These are phyloP conservation scores for Muscicapa striata DNA, from an alignment of 2,797 vertebrate species.

Conservation along the genomic window DNA sequence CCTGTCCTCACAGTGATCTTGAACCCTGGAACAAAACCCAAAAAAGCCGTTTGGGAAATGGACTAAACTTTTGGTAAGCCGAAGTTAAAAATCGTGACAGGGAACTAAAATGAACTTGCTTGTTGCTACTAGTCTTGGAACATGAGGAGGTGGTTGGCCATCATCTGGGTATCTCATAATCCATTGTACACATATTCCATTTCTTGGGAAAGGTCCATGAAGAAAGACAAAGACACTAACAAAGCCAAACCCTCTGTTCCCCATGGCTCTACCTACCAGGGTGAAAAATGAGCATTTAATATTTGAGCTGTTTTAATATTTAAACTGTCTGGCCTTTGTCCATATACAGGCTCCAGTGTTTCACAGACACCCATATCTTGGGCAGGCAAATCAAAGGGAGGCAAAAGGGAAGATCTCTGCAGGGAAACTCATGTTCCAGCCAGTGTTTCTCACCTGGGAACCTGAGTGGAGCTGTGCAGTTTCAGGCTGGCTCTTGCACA, in stretches of 20 bases:
- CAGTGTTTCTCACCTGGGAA: background rate
- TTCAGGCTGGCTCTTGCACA: background rate
- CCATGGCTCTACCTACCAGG: background rate
- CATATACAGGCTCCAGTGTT: background rate
- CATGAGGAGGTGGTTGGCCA: background rate
- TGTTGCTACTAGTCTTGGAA: background rate
- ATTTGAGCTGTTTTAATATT: background rate
- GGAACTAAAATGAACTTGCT: background rate
- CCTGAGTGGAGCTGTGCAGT: background rate
- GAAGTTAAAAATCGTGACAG: background rate
- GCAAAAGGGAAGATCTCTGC: background rate
- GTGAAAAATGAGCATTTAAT: background rate
- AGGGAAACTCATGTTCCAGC: background rate
- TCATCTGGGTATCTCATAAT: background rate
- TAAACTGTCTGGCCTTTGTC: background rate
- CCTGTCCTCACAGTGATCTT: constrained; percentile 91
- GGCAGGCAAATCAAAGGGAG: background rate
- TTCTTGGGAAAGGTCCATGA: background rate
- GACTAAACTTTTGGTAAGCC: background rate
- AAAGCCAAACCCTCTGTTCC: background rate
- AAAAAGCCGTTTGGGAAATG: background rate
- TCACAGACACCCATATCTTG: background rate
- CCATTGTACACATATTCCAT: background rate
- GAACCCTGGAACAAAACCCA: constrained; percentile 78
- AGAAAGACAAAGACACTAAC: background rate